Percentiles rank a stretch among this genome's conserved stretches.
Evolutionary conservation across 2,113 vertebrate genomes (phyloP).

Genomic region (cattle (Bos taurus)): ARS-UCD2.0 NC_037337.1:52588001-52588500

Average conservation of each 20-base stretch:
- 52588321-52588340: background rate
- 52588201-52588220: background rate
- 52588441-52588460: constrained; percentile 83
- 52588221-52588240: background rate
- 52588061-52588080: constrained; percentile 40
- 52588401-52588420: background rate
- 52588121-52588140: constrained; percentile 60
- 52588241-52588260: background rate
- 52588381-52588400: constrained; percentile 34
- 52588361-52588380: constrained; percentile 36
- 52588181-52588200: background rate
- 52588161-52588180: background rate
- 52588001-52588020: constrained; percentile 77
- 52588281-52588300: background rate
- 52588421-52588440: constrained; percentile 57
- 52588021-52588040: constrained; percentile 50
- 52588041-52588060: constrained; percentile 43
- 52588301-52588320: background rate
- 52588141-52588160: background rate
- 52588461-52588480: constrained; percentile 75
- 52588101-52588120: constrained; percentile 81
- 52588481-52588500: constrained; percentile 80
- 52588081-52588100: constrained; percentile 80
- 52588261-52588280: background rate
- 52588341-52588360: constrained; percentile 37